phyloP scores from a whole-genome alignment of 2,797 vertebrate genomes.

The Amazona finschi region DNA sequence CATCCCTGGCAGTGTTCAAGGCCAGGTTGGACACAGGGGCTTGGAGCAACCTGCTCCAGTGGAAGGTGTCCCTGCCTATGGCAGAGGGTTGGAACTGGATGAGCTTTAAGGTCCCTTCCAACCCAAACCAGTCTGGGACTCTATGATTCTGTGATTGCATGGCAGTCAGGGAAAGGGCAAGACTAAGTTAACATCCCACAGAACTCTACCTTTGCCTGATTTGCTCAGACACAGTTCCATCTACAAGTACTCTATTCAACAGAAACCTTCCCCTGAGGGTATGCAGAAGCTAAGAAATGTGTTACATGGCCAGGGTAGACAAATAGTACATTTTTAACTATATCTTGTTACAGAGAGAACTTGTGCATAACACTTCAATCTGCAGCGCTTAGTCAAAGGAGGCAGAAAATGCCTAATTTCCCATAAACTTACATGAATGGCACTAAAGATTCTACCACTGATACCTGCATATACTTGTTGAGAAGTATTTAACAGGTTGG shows the following conservation, averaged over 20 bases:
- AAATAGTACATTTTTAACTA: neutral
- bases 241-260: neutral
- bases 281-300: neutral
- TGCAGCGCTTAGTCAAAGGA: neutral
- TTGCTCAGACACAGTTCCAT: neutral
- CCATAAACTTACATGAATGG: neutral
- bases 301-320: neutral
- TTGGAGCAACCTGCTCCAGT: neutral
- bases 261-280: neutral
- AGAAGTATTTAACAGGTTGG: neutral
- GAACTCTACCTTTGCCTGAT: neutral
- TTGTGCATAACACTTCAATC: neutral
- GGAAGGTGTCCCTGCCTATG: fast-evolving
- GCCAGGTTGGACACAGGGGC: neutral
- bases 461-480: neutral
- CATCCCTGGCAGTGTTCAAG: too few relatives aligned
- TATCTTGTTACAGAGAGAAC: neutral
- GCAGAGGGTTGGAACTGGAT: neutral
- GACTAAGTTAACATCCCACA: neutral
- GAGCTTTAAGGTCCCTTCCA: neutral
- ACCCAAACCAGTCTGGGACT: neutral
- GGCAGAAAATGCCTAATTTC: neutral
- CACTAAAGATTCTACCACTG: neutral
- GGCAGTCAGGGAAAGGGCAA: neutral
- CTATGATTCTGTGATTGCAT: neutral